A percentile compares a stretch with the other conserved stretches of the same genome.
Conservation (phyloP, 2,113 vertebrate species). For the Oreochromis niloticus region DNA sequence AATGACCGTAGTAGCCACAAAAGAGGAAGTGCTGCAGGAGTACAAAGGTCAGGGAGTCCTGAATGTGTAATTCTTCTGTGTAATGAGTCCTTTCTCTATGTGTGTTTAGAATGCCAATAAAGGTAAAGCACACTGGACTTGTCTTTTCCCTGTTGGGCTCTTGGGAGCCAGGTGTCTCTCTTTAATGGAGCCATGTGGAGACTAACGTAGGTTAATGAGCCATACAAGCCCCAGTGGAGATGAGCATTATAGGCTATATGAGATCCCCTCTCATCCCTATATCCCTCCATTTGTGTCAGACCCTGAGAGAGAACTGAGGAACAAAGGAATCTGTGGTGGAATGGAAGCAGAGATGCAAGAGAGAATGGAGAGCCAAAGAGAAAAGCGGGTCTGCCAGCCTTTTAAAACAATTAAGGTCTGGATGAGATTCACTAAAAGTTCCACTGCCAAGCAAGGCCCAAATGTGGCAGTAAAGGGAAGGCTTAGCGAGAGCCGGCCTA, state of each 20-base stretch:
- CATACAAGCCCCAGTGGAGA: conserved; percentile 42
- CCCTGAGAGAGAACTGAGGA: conserved; percentile 47
- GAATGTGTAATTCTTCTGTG: background rate
- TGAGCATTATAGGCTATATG: conserved; percentile 52
- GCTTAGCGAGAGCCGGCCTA: conserved; percentile 40
- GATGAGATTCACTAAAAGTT: conserved; percentile 25
- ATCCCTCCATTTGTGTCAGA: conserved; percentile 62
- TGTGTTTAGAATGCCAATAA: conserved; percentile 25
- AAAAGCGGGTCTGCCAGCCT: conserved; percentile 32
- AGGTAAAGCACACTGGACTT: conserved; percentile 45
- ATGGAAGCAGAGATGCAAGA: conserved; percentile 8
- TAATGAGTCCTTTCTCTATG: background rate
- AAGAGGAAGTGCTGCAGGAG: background rate
- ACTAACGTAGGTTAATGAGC: conserved; percentile 68
- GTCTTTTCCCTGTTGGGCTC: conserved; percentile 37
- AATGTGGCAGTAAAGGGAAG: conserved; percentile 50
- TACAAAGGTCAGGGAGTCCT: background rate
- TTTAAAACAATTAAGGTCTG: conserved; percentile 61
- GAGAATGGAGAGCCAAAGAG: conserved; percentile 4
- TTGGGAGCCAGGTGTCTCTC: conserved; percentile 62
- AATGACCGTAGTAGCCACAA: background rate
- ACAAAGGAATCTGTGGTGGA: conserved; percentile 27
- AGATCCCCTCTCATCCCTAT: conserved; percentile 61
- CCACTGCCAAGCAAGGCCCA: conserved; percentile 34
- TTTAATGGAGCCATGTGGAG: conserved; percentile 52